phyloP scores from a whole-genome alignment of 2,797 vertebrate species.

The Anas georgica region DNA sequence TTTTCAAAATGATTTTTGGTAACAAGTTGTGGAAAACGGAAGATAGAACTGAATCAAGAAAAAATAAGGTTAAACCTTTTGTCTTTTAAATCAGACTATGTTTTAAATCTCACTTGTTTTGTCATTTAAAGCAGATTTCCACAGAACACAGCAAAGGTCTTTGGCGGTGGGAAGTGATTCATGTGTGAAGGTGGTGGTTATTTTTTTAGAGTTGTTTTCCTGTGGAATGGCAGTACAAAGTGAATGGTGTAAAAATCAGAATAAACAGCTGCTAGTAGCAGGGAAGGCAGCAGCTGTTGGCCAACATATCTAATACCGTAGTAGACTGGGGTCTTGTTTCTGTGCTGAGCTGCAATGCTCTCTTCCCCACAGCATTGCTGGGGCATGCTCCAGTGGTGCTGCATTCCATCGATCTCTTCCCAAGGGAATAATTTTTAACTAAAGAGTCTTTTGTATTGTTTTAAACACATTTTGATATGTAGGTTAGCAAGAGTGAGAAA shows the following conservation, averaged over 20 bases:
- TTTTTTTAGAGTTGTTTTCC: constrained; percentile 17
- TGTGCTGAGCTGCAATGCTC: fast-evolving
- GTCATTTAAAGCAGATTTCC: not conserved
- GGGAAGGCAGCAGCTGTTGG: not conserved
- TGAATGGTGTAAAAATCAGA: not conserved
- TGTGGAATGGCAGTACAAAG: not conserved
- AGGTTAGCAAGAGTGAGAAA: not conserved
- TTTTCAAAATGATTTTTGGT: not conserved
- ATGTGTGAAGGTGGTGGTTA: constrained; percentile 33
- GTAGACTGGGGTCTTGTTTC: not conserved
- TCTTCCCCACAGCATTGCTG: not conserved
- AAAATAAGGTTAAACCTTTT: not conserved
- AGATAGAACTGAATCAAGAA: not conserved
- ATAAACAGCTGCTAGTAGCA: not conserved
- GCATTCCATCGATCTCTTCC: not conserved
- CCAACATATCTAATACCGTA: not conserved
- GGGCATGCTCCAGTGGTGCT: not conserved
- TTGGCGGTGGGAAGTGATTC: constrained; percentile 41
- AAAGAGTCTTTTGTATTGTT: not conserved
- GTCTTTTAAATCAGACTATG: not conserved
- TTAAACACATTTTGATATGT: not conserved
- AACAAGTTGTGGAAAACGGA: not conserved
- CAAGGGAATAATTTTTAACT: not conserved
- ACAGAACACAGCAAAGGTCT: not conserved
- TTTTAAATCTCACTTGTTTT: not conserved